Base-by-base conservation (phyloP, 2,888 invertebrate species). In the Agonopterix heracliana region DNA sequence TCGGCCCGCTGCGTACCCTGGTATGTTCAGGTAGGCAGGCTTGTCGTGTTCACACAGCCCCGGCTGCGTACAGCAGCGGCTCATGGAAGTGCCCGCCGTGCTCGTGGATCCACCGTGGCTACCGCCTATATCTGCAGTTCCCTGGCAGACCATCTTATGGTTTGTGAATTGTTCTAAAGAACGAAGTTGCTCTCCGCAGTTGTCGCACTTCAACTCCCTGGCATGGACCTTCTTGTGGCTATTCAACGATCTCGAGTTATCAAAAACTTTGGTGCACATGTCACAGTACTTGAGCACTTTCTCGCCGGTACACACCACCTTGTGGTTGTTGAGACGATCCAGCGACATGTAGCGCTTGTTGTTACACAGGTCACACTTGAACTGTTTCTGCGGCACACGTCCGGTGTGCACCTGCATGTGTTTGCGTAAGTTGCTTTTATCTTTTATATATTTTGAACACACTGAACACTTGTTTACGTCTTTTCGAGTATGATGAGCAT, bases 331-430 rank as follows among this genome's bases (percentile, higher is more conserved):
- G 46, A 89, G 81, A 68, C 89, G 74, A 61, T 89, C 89, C 34
- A 89, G 63, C 40, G 89, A 89, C 89, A 89, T 89, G 63, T 89
- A 89, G 26, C 89, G 81, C 61, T 89, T 89, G 55, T 89, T 89
- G 62, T 89, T 89, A 61, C 89, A 89, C 47, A 89, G 66, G 62
- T 89, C 89, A 78, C 89, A 89, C 64, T 89, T 89, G 59, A 89
- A 89, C 64, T 89, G 89, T 66, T 89, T 89, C 60, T 89, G 89
- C 47, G 89, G 89, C 46, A 89, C 86, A 40, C 89, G 71, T 1
- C 89, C 89, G 38, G 89, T 89, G 58, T 89, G 89, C n/a, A 89
- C 89, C 68, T 89, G 89, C 89, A 89, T 89, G 60, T 89, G 89
- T 63, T 89, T 89, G 54, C 89, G 86, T 56, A 89, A 68, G 63